A percentile compares a stretch with the other conserved stretches of the same genome.
Evolutionary conservation across 2,113 vertebrate genomes (phyloP).

Genomic region (Cyprinodon brontotheroides): DNA sequence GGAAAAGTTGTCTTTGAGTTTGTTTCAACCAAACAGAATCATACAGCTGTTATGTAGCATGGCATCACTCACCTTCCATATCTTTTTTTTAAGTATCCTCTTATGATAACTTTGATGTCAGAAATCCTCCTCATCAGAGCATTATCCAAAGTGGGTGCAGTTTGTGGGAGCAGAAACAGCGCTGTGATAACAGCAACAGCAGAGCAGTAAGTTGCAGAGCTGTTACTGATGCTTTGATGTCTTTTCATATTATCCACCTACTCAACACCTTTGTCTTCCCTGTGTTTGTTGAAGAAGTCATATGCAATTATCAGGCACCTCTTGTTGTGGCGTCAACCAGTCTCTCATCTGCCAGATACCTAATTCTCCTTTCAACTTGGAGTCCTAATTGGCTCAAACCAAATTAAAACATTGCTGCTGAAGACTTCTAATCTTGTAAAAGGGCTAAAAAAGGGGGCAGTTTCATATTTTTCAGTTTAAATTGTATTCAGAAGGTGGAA

Average conservation of each 20-base stretch:
- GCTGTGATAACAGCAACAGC: constrained; percentile 23
- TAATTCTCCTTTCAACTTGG: constrained; percentile 34
- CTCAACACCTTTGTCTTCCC: constrained; percentile 44
- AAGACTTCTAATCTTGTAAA: constrained; percentile 30
- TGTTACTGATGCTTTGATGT: constrained; percentile 54
- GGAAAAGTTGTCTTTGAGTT: constrained; percentile 26
- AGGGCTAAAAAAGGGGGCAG: constrained; percentile 6
- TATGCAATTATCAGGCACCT: constrained; percentile 57
- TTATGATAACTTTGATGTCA: constrained; percentile 46
- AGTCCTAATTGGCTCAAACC: constrained; percentile 10
- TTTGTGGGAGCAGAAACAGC: constrained; percentile 26
- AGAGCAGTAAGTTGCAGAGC: constrained; percentile 35
- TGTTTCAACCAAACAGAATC: constrained; percentile 36
- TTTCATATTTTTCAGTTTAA: constrained; percentile 18
- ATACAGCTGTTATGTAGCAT: constrained; percentile 40
- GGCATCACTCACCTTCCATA: constrained; percentile 37
- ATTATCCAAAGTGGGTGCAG: constrained; percentile 38
- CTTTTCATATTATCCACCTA: constrained; percentile 54
- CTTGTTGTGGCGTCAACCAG: constrained; percentile 39
- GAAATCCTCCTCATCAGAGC: constrained; percentile 48
- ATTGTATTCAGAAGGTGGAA: constrained; percentile 13
- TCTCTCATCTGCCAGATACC: constrained; percentile 24
- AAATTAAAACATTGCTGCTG: constrained; percentile 8
- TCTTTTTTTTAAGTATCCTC: constrained; percentile 15
- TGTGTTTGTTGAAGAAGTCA: constrained; percentile 58